Evolutionary conservation across 2,113 vertebrate genomes (phyloP).

Genomic region (Calypte anna): DNA sequence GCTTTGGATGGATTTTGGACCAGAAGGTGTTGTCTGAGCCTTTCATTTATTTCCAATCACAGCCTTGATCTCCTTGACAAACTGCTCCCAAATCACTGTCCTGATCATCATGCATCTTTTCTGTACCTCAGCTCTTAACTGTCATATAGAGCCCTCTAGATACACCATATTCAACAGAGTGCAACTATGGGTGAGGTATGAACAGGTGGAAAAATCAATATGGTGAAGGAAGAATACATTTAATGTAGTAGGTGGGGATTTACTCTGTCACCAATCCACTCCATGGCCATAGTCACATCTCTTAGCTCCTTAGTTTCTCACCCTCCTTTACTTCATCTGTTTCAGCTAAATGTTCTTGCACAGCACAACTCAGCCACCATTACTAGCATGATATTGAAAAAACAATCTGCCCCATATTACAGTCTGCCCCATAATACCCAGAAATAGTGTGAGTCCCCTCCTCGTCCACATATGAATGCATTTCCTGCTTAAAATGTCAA

Average conservation of each 20-base stretch:
- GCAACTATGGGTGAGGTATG: neutral
- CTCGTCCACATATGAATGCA: neutral
- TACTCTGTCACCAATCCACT: neutral
- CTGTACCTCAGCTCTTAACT: neutral
- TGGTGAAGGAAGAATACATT: neutral
- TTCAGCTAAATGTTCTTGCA: neutral
- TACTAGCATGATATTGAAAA: neutral
- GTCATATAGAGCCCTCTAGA: neutral
- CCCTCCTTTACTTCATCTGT: neutral
- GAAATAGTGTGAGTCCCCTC: neutral
- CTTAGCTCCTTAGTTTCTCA: neutral
- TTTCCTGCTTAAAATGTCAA: constrained; percentile 40
- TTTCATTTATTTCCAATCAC: neutral
- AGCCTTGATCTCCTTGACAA: neutral
- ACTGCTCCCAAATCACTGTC: neutral
- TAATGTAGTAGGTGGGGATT: neutral
- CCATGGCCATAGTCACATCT: neutral
- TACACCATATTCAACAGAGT: neutral
- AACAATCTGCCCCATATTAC: neutral
- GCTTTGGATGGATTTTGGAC: neutral
- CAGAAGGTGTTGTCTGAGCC: neutral
- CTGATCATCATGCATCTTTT: neutral
- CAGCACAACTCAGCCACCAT: neutral
- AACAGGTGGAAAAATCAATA: neutral
- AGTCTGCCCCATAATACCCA: neutral